These are phyloP conservation scores for Cynaeus angustus DNA, from an alignment of 2,888 invertebrate species.

Conservation along the genomic window DNA sequence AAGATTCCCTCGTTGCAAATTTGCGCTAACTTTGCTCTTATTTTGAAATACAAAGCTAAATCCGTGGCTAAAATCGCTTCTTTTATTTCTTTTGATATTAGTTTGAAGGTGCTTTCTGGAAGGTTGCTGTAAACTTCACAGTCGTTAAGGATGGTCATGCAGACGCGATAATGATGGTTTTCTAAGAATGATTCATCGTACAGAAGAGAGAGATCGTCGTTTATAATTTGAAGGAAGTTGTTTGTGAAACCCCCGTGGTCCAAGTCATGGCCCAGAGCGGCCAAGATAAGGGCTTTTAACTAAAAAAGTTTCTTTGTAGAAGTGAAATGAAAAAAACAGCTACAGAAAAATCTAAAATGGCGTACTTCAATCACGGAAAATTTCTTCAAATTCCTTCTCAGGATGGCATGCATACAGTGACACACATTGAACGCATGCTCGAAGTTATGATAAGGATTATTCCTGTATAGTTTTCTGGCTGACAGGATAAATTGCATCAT, in stretches of 20 bases:
- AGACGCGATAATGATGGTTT: constrained; percentile 76
- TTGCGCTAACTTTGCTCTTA: constrained; percentile 74
- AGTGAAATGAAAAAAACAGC: no score
- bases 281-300: constrained; percentile 74
- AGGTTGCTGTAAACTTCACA: constrained; percentile 73
- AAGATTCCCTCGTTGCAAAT: constrained; percentile 72
- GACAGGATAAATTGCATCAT: constrained; percentile 74
- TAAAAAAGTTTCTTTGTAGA: no score
- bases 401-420: constrained; percentile 76
- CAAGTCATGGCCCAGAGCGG: constrained; percentile 77
- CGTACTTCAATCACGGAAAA: constrained; percentile 57
- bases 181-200: constrained; percentile 77
- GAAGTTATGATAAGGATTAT: constrained; percentile 78
- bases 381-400: constrained; percentile 69
- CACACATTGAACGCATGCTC: constrained; percentile 78
- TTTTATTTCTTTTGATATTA: constrained; percentile 73
- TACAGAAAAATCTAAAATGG: no score
- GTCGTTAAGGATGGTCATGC: constrained; percentile 75
- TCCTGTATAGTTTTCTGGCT: constrained; percentile 72
- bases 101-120: constrained; percentile 67
- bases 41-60: constrained; percentile 75
- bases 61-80: constrained; percentile 77
- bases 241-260: constrained; percentile 79
- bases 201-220: constrained; percentile 74
- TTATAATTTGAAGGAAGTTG: constrained; percentile 75